phyloP scores from a whole-genome alignment of 23 tunicate genomes.

The Halocynthia aurantium region DNA sequence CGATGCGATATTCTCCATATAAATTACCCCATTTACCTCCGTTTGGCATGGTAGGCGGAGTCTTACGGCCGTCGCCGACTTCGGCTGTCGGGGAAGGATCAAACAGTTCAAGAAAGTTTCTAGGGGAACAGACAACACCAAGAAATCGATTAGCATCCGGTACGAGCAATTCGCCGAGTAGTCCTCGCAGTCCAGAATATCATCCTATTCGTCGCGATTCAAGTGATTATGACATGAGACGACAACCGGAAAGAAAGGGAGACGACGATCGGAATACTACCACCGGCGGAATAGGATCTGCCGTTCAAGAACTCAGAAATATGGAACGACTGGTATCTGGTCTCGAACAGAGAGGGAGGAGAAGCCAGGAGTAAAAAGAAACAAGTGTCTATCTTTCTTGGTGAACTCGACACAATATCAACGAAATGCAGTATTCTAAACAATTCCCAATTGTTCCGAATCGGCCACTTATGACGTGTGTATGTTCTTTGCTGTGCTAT shows the following conservation, averaged over 20 bases:
- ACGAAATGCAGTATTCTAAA: constrained; percentile 4
- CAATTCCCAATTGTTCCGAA: constrained; percentile 14
- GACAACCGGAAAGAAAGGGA: constrained; percentile 23
- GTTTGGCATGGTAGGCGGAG: not conserved
- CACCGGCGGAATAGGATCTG: not conserved
- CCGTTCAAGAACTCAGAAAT: constrained; percentile 50
- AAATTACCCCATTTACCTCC: constrained; percentile 5
- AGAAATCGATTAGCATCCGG: constrained; percentile 34
- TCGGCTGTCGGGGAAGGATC: not conserved
- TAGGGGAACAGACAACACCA: constrained; percentile 1
- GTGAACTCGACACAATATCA: not conserved
- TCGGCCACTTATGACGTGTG: not conserved
- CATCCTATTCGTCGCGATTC: constrained; percentile 24
- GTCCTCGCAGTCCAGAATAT: constrained; percentile 16
- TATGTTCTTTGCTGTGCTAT: too few relatives aligned
- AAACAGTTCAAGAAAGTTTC: not conserved
- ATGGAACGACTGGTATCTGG: constrained; percentile 67
- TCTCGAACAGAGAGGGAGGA: constrained; percentile 14
- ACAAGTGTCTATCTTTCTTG: not conserved
- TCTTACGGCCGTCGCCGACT: constrained; percentile 1
- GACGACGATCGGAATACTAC: not conserved
- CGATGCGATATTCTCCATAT: constrained; percentile 16
- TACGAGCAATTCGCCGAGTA: constrained; percentile 33
- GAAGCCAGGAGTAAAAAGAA: constrained; percentile 7
- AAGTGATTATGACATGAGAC: constrained; percentile 38